Base-by-base conservation (phyloP, 2,888 invertebrate species). In the Pseudococcus viburni region DNA sequence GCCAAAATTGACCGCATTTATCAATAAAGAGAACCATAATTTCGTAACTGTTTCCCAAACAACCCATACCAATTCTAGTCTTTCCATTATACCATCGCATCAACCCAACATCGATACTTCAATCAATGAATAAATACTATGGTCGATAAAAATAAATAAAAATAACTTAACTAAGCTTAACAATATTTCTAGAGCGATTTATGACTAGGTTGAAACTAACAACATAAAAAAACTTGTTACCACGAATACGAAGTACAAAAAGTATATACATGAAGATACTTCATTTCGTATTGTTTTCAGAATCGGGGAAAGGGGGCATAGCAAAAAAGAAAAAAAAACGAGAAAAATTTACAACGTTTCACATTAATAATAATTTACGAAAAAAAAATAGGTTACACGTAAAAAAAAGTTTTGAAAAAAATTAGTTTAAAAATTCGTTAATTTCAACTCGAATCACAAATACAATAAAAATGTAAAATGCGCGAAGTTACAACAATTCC, bases 191-290 rank as follows among this genome's bases (percentile, higher is more conserved):
- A 86, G 73, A 86, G 77, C 86, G 77, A 77, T 85, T 85, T 86
- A 86, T 86, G 86, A 86, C 86, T 86, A 86, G 86, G 86, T 86
- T 77, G 51, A 84, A 84, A 84, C 84, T 84, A 84, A 84, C 84
- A 84, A 55, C 51, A 26, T 55, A 22, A 7, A 83, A 84, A 84
- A 46, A 84, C 22, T 22, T 26, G 8, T 48, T 12, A 84, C 26
- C 51, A 11, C 51, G 22, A 83, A 33, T 55, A 48, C 51, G 22
- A 84, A 48, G 19, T 51, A 39, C 46, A n/a, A 64, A 22, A 42
- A 86, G 9, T 68, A 86, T 42, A 17, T 86, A 68, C 68, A 85
- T 15, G 11, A 22, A 22, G 26, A 6, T 84, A 33, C n/a, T 83
- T 46, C 48, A 0, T 39, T 46, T 9, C 17, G n/a, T 19, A 83